Conservation (phyloP, 2,888 invertebrate genomes). For the Boloria selene region DNA sequence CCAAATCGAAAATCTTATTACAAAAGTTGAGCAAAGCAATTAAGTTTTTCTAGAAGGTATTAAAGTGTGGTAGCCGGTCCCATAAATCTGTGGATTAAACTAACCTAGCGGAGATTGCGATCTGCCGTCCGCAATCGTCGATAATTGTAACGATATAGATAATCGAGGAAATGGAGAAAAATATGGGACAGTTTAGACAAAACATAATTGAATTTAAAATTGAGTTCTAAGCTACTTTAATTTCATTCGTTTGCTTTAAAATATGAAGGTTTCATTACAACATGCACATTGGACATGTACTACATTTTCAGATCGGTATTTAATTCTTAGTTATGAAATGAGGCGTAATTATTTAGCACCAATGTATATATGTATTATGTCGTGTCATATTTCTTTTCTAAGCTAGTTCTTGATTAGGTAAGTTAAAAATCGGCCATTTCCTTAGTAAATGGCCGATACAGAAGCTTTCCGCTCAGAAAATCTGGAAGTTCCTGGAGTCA, state of each 20-base stretch:
- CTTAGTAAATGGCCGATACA: too few relatives aligned
- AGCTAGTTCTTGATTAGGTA: too few relatives aligned
- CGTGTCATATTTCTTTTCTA: too few relatives aligned
- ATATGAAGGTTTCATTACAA: too few relatives aligned
- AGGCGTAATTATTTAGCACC: too few relatives aligned
- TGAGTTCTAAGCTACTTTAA: constrained; percentile 19
- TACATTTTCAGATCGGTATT: too few relatives aligned
- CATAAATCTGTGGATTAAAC: constrained; percentile 77
- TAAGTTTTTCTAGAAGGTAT: constrained; percentile 65
- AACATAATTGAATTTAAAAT: constrained; percentile 42
- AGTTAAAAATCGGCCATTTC: too few relatives aligned
- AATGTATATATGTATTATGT: too few relatives aligned
- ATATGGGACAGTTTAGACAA: constrained; percentile 38
- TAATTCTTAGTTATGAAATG: too few relatives aligned
- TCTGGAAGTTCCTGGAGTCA: too few relatives aligned
- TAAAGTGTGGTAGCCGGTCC: constrained; percentile 66
- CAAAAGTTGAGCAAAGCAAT: constrained; percentile 40
- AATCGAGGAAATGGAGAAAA: constrained; percentile 48
- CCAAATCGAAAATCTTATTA: constrained; percentile 36
- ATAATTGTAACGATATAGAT: constrained; percentile 75
- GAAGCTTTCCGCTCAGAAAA: too few relatives aligned
- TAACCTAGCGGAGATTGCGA: constrained; percentile 75
- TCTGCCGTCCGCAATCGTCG: constrained; percentile 66
- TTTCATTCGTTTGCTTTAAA: neutral
- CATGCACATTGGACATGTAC: too few relatives aligned